Conservation (phyloP, 2,113 vertebrate genomes). For the Ascaphus truei region DNA sequence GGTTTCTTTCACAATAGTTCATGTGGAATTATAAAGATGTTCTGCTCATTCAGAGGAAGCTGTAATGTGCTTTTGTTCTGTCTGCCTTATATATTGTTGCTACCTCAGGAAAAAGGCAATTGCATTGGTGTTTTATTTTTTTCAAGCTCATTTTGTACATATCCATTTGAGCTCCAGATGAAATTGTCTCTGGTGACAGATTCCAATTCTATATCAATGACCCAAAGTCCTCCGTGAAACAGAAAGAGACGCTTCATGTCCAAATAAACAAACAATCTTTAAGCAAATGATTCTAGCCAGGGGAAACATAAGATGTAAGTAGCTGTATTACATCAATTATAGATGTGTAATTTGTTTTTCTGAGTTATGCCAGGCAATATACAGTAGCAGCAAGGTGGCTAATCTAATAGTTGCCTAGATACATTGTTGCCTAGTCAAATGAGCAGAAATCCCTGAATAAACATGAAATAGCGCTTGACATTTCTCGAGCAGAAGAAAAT, state of each 20-base stretch:
- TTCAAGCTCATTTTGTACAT: neutral
- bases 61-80: too few species aligned
- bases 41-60: too few species aligned
- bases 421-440: conserved; percentile 29
- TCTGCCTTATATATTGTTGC: too few species aligned
- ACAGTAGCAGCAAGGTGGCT: neutral
- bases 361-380: neutral
- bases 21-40: too few species aligned
- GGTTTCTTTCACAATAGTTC: too few species aligned
- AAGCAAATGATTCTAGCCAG: conserved; percentile 17
- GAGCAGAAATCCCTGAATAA: neutral
- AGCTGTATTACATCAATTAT: conserved; percentile 34
- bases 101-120: conserved; percentile 1
- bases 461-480: neutral
- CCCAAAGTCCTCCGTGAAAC: neutral
- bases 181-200: conserved; percentile 21
- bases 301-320: conserved; percentile 35
- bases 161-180: conserved; percentile 10
- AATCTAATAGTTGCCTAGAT: conserved; percentile 46
- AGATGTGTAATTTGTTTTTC: conserved; percentile 40
- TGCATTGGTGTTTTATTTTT: conserved; percentile 1
- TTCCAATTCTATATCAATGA: conserved; percentile 15
- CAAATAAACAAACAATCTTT: neutral
- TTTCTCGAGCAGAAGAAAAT: conserved; percentile 16
- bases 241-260: neutral